Evolutionary conservation across 2,888 invertebrate genomes (phyloP).

Genomic region (Ligdia adustata): DNA sequence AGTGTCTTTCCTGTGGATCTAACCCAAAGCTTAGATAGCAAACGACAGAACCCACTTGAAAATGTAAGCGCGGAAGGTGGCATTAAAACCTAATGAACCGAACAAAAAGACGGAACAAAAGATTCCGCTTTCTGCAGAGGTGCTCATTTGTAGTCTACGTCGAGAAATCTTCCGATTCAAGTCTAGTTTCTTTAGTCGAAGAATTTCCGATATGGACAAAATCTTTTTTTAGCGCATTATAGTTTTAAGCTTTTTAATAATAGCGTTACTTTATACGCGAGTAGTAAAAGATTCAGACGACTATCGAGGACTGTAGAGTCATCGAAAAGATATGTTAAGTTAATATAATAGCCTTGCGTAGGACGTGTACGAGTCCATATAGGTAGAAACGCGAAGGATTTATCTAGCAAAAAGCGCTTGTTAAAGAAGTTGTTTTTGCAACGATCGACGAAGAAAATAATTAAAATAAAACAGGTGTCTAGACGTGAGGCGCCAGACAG

Average conservation of each 20-base stretch:
- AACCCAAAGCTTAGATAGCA: slow-evolving; percentile 46
- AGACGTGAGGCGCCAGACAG: slow-evolving; percentile 56
- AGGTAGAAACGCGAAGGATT: slow-evolving; percentile 25
- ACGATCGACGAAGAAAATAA: slow-evolving; percentile 42
- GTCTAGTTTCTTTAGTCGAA: slow-evolving; percentile 18
- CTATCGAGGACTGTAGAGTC: slow-evolving; percentile 20
- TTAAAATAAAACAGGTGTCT: slow-evolving; percentile 53
- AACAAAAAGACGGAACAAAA: slow-evolving; percentile 27
- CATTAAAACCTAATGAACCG: slow-evolving; percentile 29
- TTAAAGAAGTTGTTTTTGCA: slow-evolving; percentile 33
- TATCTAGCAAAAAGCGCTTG: slow-evolving; percentile 31
- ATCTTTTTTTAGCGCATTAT: slow-evolving; percentile 14
- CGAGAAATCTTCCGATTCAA: slow-evolving; percentile 19
- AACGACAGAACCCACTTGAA: slow-evolving; percentile 38
- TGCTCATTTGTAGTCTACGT: slow-evolving; percentile 29
- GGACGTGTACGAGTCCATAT: slow-evolving; percentile 18
- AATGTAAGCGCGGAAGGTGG: slow-evolving; percentile 18
- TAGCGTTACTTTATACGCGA: slow-evolving; percentile 13
- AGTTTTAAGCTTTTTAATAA: slow-evolving; percentile 14
- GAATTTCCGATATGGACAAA: slow-evolving; percentile 13
- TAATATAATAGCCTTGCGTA: slow-evolving; percentile 21
- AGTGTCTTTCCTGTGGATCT: slow-evolving; percentile 44
- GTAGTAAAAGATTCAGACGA: slow-evolving; percentile 23
- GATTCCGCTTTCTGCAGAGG: slow-evolving; percentile 14
- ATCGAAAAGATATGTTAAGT: slow-evolving; percentile 23